These are phyloP conservation scores for Drosophila pseudoobscura DNA, from an alignment of 1,140 invertebrate species.

Conservation along the genomic window DNA sequence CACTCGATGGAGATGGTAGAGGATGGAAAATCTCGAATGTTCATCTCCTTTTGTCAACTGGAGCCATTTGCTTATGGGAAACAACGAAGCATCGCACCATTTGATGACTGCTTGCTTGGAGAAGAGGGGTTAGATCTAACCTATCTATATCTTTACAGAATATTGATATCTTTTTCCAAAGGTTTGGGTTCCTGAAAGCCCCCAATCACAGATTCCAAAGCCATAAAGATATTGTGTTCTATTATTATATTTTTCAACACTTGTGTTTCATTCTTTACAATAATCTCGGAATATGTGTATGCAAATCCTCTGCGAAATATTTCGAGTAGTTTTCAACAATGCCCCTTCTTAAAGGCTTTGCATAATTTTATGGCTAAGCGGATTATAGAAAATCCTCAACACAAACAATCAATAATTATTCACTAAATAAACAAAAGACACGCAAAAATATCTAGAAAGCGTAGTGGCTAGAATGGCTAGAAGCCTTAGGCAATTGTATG, in stretches of 20 bases:
- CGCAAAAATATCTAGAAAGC: no score
- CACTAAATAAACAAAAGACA: constrained; percentile 32
- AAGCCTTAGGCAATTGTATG: constrained; percentile 7
- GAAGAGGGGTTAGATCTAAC: no score
- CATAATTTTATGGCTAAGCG: constrained; percentile 15
- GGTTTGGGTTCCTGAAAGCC: no score
- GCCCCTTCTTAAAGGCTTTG: constrained; percentile 21
- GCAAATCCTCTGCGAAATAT: constrained; percentile 12
- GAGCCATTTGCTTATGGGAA: no score
- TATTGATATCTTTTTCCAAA: no score
- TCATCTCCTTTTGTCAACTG: no score
- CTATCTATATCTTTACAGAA: no score
- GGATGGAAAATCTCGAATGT: no score
- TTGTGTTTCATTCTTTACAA: neutral
- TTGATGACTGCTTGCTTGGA: no score
- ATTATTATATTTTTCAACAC: no score
- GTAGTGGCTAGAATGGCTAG: neutral
- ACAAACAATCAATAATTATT: constrained; percentile 8
- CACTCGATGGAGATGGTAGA: neutral
- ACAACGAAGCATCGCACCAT: no score
- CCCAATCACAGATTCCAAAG: neutral
- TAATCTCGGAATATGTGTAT: neutral
- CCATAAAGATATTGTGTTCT: neutral
- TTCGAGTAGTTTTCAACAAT: constrained; percentile 33
- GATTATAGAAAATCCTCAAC: no score